phyloP scores from a whole-genome alignment of 1,140 invertebrate genomes.

The Leguminivora glycinivorella region DNA sequence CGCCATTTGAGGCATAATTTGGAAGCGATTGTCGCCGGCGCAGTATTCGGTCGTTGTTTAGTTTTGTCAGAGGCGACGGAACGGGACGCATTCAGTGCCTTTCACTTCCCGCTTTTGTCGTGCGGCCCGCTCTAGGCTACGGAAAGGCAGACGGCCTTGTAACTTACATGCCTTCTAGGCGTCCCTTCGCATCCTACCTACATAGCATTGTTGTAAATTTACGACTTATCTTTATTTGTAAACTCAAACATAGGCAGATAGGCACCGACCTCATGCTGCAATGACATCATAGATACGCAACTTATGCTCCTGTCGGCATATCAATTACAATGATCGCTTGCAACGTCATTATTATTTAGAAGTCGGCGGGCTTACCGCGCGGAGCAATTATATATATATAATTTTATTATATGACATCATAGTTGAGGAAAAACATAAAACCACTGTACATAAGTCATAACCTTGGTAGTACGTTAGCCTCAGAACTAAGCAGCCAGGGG shows the following conservation, averaged over 20 bases:
- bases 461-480: slow-evolving; percentile 64
- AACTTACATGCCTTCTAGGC: slow-evolving; percentile 58
- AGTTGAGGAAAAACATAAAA: slow-evolving; percentile 56
- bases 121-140: slow-evolving; percentile 61
- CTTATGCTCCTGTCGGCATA: slow-evolving; percentile 25
- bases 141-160: slow-evolving; percentile 74
- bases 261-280: slow-evolving; percentile 33
- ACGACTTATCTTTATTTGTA: slow-evolving; percentile 21
- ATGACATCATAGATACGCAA: slow-evolving; percentile 44
- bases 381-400: slow-evolving; percentile 40
- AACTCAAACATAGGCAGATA: slow-evolving; percentile 19
- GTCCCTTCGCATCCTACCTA: slow-evolving; percentile 62
- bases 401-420: slow-evolving; percentile 67
- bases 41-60: slow-evolving; percentile 15
- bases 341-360: slow-evolving; percentile 28
- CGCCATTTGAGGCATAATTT: slow-evolving; percentile 37
- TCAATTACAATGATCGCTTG: slow-evolving; percentile 26
- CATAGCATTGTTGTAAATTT: slow-evolving; percentile 32
- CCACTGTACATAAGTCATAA: slow-evolving; percentile 47
- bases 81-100: slow-evolving; percentile 75
- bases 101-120: slow-evolving; percentile 78
- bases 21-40: slow-evolving; percentile 34
- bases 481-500: slow-evolving; percentile 60
- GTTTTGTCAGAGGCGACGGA: slow-evolving; percentile 45
- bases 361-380: slow-evolving; percentile 11